A percentile compares a stretch with the other conserved stretches of the same genome.
Evolutionary conservation across 1,140 invertebrate species (phyloP).

Genomic region (Drosophila suzukii): DNA sequence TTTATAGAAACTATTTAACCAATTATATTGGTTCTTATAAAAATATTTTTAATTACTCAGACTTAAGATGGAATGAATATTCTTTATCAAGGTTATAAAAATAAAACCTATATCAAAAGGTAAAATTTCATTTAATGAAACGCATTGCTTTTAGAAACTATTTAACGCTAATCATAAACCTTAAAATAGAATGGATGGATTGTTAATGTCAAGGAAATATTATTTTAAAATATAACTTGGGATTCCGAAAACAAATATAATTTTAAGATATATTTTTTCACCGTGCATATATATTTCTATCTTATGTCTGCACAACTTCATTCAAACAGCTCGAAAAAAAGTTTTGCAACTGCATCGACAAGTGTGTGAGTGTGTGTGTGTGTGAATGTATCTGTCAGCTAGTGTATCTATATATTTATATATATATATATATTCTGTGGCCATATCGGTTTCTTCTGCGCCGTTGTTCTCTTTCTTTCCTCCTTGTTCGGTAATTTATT

Average conservation of each 20-base stretch:
- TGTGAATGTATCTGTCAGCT: slow-evolving; percentile 28
- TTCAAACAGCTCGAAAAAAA: slow-evolving; percentile 26
- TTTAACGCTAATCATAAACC: no score
- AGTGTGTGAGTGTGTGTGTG: slow-evolving; percentile 5
- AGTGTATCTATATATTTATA: slow-evolving; percentile 13
- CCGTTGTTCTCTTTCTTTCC: slow-evolving; percentile 33
- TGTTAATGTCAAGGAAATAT: background rate
- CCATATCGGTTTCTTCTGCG: slow-evolving; percentile 35
- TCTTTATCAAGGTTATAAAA: no score
- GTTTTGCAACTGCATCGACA: slow-evolving; percentile 35
- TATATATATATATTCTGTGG: slow-evolving; percentile 12
- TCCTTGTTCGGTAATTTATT: slow-evolving; percentile 71
- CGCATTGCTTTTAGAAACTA: no score
- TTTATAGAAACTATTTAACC: no score
- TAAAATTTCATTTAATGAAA: no score
- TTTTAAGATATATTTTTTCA: background rate
- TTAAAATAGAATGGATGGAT: background rate
- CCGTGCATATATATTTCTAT: slow-evolving; percentile 26
- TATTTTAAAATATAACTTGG: background rate
- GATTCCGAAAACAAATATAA: background rate
- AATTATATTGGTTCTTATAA: no score
- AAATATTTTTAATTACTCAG: no score
- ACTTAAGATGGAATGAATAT: no score
- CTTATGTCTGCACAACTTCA: slow-evolving; percentile 38
- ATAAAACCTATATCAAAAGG: no score